Evolutionary conservation across 2,797 vertebrate genomes (phyloP).

Genomic region (Schizothorax lantsangensis): DNA sequence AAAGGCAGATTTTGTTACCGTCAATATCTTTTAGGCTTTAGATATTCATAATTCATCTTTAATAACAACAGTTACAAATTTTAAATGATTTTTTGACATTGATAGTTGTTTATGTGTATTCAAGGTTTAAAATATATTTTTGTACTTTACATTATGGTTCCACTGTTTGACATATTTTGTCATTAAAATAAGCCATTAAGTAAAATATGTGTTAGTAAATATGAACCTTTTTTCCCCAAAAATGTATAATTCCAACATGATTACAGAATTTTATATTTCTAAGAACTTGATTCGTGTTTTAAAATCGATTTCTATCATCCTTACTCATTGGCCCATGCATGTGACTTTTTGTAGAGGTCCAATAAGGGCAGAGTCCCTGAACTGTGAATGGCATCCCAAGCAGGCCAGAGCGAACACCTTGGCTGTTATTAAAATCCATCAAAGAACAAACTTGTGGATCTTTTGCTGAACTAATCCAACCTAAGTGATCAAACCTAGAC

Average conservation of each 20-base stretch:
- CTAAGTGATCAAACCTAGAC: neutral
- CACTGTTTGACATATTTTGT: neutral
- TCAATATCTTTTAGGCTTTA: neutral
- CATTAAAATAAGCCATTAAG: neutral
- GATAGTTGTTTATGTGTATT: neutral
- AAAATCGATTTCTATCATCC: neutral
- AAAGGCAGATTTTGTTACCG: neutral
- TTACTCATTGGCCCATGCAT: neutral
- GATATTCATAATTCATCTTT: neutral
- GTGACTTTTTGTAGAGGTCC: neutral
- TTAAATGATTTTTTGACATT: neutral
- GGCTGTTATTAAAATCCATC: neutral
- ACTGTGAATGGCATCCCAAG: neutral
- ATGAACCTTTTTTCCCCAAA: neutral
- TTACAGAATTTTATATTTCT: neutral
- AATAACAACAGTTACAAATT: neutral
- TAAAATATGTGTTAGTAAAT: neutral
- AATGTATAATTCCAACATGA: neutral
- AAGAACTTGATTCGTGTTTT: neutral
- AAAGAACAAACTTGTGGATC: neutral
- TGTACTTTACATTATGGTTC: neutral
- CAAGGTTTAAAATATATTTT: neutral
- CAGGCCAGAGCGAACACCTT: neutral
- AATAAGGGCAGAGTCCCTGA: neutral
- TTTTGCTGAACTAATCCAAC: neutral